These are phyloP conservation scores for Girardinichthys multiradiatus DNA, from an alignment of 2,113 vertebrate species.

Conservation along the genomic window DNA sequence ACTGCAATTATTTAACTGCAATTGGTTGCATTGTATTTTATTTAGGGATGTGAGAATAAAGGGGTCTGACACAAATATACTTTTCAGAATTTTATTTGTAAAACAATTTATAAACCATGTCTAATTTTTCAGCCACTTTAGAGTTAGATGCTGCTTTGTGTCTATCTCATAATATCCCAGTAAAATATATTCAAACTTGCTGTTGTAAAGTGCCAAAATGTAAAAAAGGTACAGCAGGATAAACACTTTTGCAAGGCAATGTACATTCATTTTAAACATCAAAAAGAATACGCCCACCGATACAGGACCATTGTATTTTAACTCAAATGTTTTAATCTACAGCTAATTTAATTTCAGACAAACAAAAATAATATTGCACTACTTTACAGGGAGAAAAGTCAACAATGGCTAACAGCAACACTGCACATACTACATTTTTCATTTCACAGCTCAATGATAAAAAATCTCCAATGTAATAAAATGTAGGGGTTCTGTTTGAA, in stretches of 20 bases:
- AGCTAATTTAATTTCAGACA: background rate
- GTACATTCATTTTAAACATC: no score
- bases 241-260: no score
- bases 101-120: background rate
- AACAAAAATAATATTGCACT: constrained; percentile 4
- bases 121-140: background rate
- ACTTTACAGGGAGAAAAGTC: constrained; percentile 1
- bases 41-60: no score
- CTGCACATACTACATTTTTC: constrained; percentile 33
- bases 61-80: background rate
- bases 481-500: constrained; percentile 35
- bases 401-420: constrained; percentile 28
- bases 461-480: constrained; percentile 33
- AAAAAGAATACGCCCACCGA: no score
- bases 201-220: background rate
- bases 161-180: background rate
- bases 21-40: no score
- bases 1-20: no score
- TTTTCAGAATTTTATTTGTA: background rate
- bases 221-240: background rate
- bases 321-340: background rate
- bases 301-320: background rate
- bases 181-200: background rate
- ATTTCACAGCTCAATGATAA: constrained; percentile 60
- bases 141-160: no score